phyloP scores from a whole-genome alignment of 1,140 invertebrate species.

The Drosophila nikananu region DNA sequence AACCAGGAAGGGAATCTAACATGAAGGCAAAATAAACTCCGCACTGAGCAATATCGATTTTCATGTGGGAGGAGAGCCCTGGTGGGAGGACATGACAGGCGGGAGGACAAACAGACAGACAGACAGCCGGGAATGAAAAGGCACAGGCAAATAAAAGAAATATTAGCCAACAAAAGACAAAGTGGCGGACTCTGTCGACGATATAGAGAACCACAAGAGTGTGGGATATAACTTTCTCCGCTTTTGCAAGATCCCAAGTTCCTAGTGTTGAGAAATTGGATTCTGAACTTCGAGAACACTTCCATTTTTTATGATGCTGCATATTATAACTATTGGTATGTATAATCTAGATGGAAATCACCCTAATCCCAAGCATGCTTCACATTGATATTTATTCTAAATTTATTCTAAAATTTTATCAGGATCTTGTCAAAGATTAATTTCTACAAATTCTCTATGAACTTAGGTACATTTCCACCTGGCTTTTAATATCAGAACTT shows the following conservation, averaged over 20 bases:
- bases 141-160: slow-evolving; percentile 74
- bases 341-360: too few relatives aligned
- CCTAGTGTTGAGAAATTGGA: neutral
- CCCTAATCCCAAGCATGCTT: too few relatives aligned
- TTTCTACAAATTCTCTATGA: neutral
- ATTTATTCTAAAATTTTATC: neutral
- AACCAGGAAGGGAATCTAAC: slow-evolving; percentile 15
- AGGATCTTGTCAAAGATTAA: too few relatives aligned
- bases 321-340: neutral
- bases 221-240: slow-evolving; percentile 4
- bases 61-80: slow-evolving; percentile 51
- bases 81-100: slow-evolving; percentile 40
- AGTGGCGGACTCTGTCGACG: slow-evolving; percentile 54
- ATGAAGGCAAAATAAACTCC: slow-evolving; percentile 52
- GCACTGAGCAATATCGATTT: slow-evolving; percentile 78
- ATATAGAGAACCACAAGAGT: neutral
- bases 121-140: slow-evolving; percentile 41
- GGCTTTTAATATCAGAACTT: neutral
- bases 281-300: neutral
- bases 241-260: neutral
- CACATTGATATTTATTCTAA: too few relatives aligned
- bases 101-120: slow-evolving; percentile 29
- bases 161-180: slow-evolving; percentile 82
- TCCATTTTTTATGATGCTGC: neutral
- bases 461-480: too few relatives aligned